Conservation (phyloP, 2,113 vertebrate genomes). For the Scomber japonicus region DNA sequence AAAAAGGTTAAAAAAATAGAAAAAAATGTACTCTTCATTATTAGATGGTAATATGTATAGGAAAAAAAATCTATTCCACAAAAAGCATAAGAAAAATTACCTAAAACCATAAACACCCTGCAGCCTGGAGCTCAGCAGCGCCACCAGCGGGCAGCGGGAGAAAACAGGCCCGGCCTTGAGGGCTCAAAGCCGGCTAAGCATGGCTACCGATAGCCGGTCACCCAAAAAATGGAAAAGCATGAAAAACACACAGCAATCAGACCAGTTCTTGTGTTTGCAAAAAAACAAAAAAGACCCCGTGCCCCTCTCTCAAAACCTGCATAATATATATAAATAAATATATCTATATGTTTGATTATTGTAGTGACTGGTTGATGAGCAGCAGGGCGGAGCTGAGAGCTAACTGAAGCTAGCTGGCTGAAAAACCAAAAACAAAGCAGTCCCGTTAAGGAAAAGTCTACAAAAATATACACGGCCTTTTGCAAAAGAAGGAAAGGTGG, state of each 20-base stretch:
- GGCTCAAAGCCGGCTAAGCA: conserved; percentile 57
- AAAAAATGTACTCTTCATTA: conserved; percentile 3
- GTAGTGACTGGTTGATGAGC: background rate
- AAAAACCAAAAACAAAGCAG: conserved; percentile 68
- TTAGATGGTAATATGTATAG: conserved; percentile 6
- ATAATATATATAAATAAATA: conserved; percentile 25
- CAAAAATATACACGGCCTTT: conserved; percentile 66
- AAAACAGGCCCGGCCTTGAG: conserved; percentile 56
- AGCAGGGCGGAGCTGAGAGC: conserved; percentile 41
- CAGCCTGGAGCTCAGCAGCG: conserved; percentile 61
- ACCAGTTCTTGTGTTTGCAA: conserved; percentile 57
- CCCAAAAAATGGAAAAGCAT: conserved; percentile 30
- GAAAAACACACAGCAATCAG: conserved; percentile 50
- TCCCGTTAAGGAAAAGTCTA: conserved; percentile 67
- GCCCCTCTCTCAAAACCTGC: conserved; percentile 37
- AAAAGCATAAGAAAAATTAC: conserved; percentile 47
- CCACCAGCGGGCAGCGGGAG: conserved; percentile 52
- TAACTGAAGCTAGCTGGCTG: conserved; percentile 48
- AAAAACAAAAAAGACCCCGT: conserved; percentile 44
- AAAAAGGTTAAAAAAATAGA: conserved; percentile 21
- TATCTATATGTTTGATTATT: conserved; percentile 15
- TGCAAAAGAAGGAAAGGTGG: conserved; percentile 51
- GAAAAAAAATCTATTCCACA: conserved; percentile 42
- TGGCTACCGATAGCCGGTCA: conserved; percentile 67
- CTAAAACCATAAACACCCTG: conserved; percentile 61